Evolutionary conservation across 2,113 vertebrate genomes (phyloP), one percentile per base, ranked within the genome.

Genomic region (Pollimyrus isidori): DNA sequence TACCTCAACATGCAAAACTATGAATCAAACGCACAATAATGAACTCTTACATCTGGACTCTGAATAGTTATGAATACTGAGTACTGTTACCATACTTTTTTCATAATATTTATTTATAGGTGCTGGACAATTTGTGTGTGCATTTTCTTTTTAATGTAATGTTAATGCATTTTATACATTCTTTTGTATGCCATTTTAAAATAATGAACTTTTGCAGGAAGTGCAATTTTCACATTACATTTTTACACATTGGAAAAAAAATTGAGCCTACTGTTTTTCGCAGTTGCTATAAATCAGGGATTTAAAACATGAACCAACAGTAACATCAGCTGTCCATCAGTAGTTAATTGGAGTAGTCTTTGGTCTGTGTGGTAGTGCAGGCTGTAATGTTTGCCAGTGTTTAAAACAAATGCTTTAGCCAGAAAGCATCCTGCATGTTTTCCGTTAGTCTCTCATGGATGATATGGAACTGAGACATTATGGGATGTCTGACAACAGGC

Each of bases 201-300:
- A 48, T 46, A 46, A 23, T n/a, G 85, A 53, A 53, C 13, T 53
- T 53, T 53, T 87, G 48, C 42, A 30, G 48, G 23, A 52, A 26
- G 48, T 87, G 49, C 48, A 35, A 56, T 80, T 87, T 87, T 53
- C 13, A 52, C 50, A 3, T 53, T n/a, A n/a, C 26, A 39, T 35
- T 53, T 87, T 87, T 53, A 87, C 85, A 53, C 30, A 19, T 53
- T n/a, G 85, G 85, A 87, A 26, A 87, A 50, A 19, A 10, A 46
- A 23, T 84, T 9, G 10, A 35, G n/a, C 85, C 48, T 30, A 3
- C n/a, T 53, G 26, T 87, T 42, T 86, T 10, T 50, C n/a, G 30
- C 21, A 48, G 48, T 30, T 56, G 26, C 50, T 87, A n/a, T 87
- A 87, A 87, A 87, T 87, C 85, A 87, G 85, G 85, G 48, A 87